phyloP scores from a whole-genome alignment of 1,140 invertebrate species.

The Samia ricini region DNA sequence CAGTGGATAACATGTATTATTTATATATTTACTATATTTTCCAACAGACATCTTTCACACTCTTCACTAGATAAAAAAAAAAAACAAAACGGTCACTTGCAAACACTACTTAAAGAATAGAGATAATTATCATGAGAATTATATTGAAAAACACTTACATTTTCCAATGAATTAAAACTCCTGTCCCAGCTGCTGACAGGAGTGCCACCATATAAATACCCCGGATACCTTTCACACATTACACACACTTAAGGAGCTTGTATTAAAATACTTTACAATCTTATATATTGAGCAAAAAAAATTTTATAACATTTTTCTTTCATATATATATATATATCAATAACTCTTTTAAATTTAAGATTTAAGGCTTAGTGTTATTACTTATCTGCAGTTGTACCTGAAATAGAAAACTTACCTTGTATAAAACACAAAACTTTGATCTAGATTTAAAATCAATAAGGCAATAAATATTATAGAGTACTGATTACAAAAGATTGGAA shows the following conservation, averaged over 20 bases:
- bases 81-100: no score
- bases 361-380: not conserved
- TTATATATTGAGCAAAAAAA: constrained; percentile 43
- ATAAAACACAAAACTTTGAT: not conserved
- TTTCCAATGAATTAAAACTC: constrained; percentile 66
- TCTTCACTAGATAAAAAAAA: no score
- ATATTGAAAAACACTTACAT: constrained; percentile 39
- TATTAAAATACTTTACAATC: constrained; percentile 14
- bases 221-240: constrained; percentile 69
- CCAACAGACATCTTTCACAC: no score
- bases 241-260: constrained; percentile 23
- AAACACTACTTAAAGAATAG: not conserved
- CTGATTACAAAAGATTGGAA: not conserved
- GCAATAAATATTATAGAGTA: not conserved
- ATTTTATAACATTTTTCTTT: constrained; percentile 39
- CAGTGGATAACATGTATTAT: no score
- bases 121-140: not conserved
- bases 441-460: not conserved
- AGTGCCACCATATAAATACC: constrained; percentile 63
- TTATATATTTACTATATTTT: no score
- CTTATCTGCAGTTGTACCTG: constrained; percentile 8
- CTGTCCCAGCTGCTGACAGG: constrained; percentile 72
- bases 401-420: constrained; percentile 8
- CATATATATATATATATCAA: constrained; percentile 20
- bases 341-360: not conserved